phyloP scores from a whole-genome alignment of 2,797 vertebrate genomes.

The Epinephelus coioides region DNA sequence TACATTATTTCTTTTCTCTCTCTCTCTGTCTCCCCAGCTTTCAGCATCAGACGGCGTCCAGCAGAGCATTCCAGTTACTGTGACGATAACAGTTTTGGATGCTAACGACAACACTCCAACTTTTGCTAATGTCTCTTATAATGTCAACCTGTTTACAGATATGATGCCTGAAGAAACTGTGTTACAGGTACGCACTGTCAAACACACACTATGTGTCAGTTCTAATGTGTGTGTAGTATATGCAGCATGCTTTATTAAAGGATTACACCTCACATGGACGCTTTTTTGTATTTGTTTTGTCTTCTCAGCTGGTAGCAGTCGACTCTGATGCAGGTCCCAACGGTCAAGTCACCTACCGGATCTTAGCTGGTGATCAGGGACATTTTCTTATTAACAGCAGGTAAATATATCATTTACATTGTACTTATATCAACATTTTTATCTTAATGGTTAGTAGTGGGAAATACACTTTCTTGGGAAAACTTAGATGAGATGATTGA shows the following conservation, averaged over 20 bases:
- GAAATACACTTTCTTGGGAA: background rate
- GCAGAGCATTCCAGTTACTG: slow-evolving; percentile 90
- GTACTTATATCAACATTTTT: too few relatives aligned
- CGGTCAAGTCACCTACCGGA: slow-evolving; percentile 91
- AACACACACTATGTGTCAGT: background rate
- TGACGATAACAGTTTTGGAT: slow-evolving; percentile 93
- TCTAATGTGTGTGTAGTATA: background rate
- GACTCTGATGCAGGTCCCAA: slow-evolving; percentile 94
- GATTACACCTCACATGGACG: background rate
- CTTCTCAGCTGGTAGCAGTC: slow-evolving; percentile 90
- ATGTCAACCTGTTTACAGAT: slow-evolving; percentile 92
- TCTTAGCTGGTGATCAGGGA: slow-evolving; percentile 91
- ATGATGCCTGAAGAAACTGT: slow-evolving; percentile 91
- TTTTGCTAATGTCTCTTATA: slow-evolving; percentile 94
- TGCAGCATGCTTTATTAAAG: background rate
- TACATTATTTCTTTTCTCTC: slow-evolving; percentile 1
- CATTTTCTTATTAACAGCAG: slow-evolving; percentile 90
- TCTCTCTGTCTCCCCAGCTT: slow-evolving; percentile 83
- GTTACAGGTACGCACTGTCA: slow-evolving; percentile 87
- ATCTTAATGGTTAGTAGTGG: background rate
- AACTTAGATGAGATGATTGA: background rate
- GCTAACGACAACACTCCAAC: slow-evolving; percentile 96
- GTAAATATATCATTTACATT: slow-evolving; percentile 53
- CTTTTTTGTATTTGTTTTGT: slow-evolving; percentile 17
- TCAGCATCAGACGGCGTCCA: slow-evolving; percentile 95